Base-by-base conservation (phyloP, 2,113 vertebrate species). In the Ammodytes dubius region DNA sequence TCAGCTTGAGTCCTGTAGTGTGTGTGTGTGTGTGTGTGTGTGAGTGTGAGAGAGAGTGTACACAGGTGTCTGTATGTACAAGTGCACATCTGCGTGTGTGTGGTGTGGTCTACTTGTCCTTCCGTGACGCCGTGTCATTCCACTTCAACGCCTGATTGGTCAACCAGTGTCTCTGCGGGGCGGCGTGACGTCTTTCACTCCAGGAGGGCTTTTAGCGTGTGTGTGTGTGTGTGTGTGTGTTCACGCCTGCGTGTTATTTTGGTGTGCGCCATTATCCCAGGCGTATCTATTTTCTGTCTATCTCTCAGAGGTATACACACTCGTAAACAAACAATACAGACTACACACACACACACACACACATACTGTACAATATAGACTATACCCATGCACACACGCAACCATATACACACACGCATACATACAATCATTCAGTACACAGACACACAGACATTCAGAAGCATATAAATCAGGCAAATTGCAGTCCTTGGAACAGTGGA, bases 91-190 rank as follows among this genome's bases (percentile, higher is more conserved):
- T 68, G 74, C 43, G 8, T 73, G 46, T 53, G 54, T 45, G 42
- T 77, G 27, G 70, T 76, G 37, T 53, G 46, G 12, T 83, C 67
- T 47, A 72, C 46, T 70, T 69, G 64, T 77, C 76, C 87, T 84
- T 84, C 46, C 13, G 72, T 83, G 86, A 84, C 8, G 49, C 70
- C 59, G 64, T 85, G 85, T 88, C 77, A 53, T 85, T 91, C 75
- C 68, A 73, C 75, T 73, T 80, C 66, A 87, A 65, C 19, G 69
- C 61, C 84, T 89, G 84, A 87, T 87, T 84, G 73, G 79, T 82
- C 86, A 74, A 42, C 65, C 3, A 40, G n/a, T 53, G 46, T 79
- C 74, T 89, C 87, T 60, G 81, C 52, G 8, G 82, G 85, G 86
- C n/a, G 27, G 70, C 11, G 10, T 87, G 88, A 84, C 65, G 77